Evolutionary conservation across 2,113 vertebrate species (phyloP).

Genomic region (Guaruba guarouba): DNA sequence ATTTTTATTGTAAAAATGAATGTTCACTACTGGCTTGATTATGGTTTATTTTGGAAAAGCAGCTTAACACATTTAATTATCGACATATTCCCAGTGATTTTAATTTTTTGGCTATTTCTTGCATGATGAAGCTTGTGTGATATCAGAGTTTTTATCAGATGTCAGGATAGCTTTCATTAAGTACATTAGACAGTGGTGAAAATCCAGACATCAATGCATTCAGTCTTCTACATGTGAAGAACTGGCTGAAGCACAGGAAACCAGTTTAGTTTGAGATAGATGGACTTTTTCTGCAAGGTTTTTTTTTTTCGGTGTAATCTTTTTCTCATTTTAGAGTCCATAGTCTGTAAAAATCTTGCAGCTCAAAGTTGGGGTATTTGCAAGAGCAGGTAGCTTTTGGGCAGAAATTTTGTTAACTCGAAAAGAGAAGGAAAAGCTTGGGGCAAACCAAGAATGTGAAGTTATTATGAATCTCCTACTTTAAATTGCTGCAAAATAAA

Average conservation of each 20-base stretch:
- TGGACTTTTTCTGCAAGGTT: background rate
- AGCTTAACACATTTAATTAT: background rate
- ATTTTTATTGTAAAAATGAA: background rate
- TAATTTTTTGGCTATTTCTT: background rate
- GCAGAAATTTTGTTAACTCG: background rate
- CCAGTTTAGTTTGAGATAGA: background rate
- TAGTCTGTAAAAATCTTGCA: background rate
- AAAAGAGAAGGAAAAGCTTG: background rate
- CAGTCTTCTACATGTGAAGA: background rate
- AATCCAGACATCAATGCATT: background rate
- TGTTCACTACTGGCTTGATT: background rate
- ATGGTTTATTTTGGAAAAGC: background rate
- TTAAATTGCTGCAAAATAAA: background rate
- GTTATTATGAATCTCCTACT: background rate
- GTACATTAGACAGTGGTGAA: background rate
- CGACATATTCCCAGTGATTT: background rate
- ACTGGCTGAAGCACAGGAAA: background rate
- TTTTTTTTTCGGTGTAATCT: background rate
- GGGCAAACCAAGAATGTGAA: background rate
- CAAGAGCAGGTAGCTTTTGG: background rate
- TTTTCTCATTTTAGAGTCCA: background rate
- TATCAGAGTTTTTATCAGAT: background rate
- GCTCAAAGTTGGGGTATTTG: background rate
- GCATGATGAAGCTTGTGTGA: background rate
- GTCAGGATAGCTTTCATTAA: rapidly evolving